Evolutionary conservation across 2,888 invertebrate species (phyloP), one percentile per base, ranked within the genome.

Genomic region (Diloba caeruleocephala): DNA sequence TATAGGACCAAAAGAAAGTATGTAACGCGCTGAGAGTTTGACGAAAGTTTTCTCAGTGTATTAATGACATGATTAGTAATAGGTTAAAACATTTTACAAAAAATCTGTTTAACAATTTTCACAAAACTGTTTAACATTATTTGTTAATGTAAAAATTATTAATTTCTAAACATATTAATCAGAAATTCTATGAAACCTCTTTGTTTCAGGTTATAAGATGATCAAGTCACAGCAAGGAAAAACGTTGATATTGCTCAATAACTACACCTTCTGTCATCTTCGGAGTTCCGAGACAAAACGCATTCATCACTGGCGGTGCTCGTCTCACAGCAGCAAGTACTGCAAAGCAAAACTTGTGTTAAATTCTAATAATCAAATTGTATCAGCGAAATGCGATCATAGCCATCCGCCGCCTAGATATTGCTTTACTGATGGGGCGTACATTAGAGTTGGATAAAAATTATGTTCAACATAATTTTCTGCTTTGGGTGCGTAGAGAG

Each of bases 301-400:
- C 9, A 2, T 26, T 0, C 15, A 33, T 7, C 43, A 43, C 5
- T 43, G 43, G 43, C 43, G 43, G 1, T 43, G 43, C 12, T 10
- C 43, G 0, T 43, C 43, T 1, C 33, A 43, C 8, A 26, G 33
- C 15, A 33, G 26, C 17, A 43, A 33, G 5, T 9, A 25, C 15
- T 43, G 43, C 6, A 43, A 6, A 5, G 43, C 43, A 12, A 45
- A 37, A 14, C 15, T 45, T 15, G 29, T 29, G 3, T 1, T 46
- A 1, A 12, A 17, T 17, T 5, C 9, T 4, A 1, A 19, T 0
- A 12, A 38, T 19, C 1, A 32, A 10, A 31, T 37, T 9, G 19
- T 37, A 5, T 15, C 17, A 9, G 17, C 2, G 1, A 17, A 4
- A 4, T 12, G 0, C 1, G 7, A 9, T 0, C 44, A 44, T 9